Evolutionary conservation across 2,888 invertebrate species (phyloP).

Genomic region (Seira musarum): DNA sequence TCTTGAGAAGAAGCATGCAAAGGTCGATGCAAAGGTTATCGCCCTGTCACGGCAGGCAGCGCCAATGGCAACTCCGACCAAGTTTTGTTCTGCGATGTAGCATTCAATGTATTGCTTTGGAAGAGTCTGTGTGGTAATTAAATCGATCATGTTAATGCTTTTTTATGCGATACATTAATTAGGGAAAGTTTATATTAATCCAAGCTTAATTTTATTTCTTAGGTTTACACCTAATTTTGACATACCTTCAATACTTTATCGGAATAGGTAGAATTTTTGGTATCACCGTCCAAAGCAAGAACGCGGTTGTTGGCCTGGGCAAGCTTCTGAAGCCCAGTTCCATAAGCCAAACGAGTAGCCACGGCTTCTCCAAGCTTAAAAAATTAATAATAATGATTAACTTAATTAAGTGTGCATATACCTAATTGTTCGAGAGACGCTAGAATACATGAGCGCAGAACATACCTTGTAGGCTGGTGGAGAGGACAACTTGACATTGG

Average conservation of each 20-base stretch:
- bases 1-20: constrained; percentile 97
- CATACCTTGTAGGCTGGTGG: constrained; percentile 85
- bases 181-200: not conserved
- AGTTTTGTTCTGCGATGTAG: constrained; percentile 99
- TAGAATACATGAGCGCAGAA: no score
- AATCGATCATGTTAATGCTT: no score
- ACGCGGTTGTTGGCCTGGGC: constrained; percentile 81
- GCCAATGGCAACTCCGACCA: constrained; percentile 96
- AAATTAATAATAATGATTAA: no score
- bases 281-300: constrained; percentile 96
- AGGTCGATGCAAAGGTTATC: constrained; percentile 96
- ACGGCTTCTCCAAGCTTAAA: constrained; percentile 79
- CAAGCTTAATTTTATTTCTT: no score
- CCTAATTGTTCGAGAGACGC: no score
- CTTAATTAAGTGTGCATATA: no score
- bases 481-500: constrained; percentile 81
- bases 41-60: constrained; percentile 93
- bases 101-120: constrained; percentile 93
- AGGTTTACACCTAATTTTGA: no score
- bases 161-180: constrained; percentile 16
- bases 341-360: constrained; percentile 95
- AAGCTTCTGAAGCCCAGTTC: constrained; percentile 92
- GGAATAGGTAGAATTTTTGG: constrained; percentile 98
- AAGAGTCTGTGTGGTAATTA: constrained; percentile 71
- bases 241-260: constrained; percentile 86